Conservation (phyloP, 2,113 vertebrate genomes). For the Peromyscus californicus region DNA sequence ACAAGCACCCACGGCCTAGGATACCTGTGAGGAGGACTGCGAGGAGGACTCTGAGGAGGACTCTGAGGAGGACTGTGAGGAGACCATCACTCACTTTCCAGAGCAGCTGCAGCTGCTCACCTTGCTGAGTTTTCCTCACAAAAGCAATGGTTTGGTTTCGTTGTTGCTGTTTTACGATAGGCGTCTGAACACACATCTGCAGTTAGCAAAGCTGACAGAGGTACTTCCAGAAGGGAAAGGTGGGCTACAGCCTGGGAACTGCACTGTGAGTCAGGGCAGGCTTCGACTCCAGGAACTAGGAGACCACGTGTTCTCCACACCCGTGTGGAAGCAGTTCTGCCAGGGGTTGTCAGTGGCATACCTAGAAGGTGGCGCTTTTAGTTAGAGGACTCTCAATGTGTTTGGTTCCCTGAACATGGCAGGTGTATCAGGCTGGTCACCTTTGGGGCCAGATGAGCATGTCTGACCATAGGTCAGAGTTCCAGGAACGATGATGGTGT, state of each 20-base stretch:
- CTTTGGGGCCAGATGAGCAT: not conserved
- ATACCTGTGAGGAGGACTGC: not conserved
- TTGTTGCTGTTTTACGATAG: not conserved
- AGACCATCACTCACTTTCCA: no score
- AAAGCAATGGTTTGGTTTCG: not conserved
- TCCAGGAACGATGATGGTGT: no score
- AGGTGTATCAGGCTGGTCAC: not conserved
- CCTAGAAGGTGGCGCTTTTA: not conserved
- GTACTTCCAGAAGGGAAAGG: not conserved
- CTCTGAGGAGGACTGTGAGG: not conserved
- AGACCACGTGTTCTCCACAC: not conserved
- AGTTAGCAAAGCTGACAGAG: not conserved
- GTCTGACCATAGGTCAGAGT: not conserved
- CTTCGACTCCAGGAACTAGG: not conserved
- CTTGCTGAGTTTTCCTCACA: not conserved
- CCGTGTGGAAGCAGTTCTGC: not conserved
- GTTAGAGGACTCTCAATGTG: not conserved
- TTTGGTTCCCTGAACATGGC: not conserved
- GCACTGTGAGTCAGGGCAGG: not conserved
- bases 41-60: not conserved
- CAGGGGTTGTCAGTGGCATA: no score
- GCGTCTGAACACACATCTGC: not conserved
- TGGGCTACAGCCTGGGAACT: no score
- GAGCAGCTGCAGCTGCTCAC: not conserved
- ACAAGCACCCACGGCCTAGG: not conserved